These are phyloP conservation scores for Peromyscus attwateri DNA, from an alignment of 2,797 vertebrate species.

Conservation along the genomic window DNA sequence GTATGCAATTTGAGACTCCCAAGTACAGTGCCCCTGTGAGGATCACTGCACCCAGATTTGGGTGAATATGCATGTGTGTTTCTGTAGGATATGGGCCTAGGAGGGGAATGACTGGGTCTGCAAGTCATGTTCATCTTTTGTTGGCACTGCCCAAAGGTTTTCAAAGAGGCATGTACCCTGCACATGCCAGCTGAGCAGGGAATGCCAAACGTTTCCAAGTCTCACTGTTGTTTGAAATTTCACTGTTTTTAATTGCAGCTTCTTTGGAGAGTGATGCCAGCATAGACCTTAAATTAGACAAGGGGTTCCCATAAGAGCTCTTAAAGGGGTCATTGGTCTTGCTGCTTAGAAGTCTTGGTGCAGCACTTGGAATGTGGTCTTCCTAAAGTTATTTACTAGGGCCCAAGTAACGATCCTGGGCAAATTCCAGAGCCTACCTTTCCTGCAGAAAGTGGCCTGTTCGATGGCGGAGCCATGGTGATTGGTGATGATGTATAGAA, in stretches of 20 bases:
- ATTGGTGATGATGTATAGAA: not conserved
- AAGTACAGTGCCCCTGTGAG: not conserved
- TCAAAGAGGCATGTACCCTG: not conserved
- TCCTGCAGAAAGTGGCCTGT: not conserved
- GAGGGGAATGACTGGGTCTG: not conserved
- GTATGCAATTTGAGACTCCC: rapidly evolving
- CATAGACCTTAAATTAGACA: not conserved
- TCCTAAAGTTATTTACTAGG: not conserved
- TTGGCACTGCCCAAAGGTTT: not conserved
- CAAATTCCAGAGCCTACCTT: not conserved
- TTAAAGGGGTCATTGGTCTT: not conserved
- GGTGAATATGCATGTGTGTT: rapidly evolving
- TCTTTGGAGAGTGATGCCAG: not conserved
- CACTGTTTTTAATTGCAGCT: not conserved
- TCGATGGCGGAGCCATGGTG: not conserved
- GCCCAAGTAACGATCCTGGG: not conserved
- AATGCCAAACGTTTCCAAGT: not conserved
- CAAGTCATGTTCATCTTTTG: not conserved
- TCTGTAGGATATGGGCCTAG: not conserved
- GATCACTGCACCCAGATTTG: rapidly evolving
- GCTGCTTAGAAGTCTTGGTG: not conserved
- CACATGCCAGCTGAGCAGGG: no score
- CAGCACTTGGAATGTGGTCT: not conserved
- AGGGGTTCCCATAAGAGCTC: not conserved
- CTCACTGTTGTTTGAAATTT: not conserved